Percentiles rank a stretch among this genome's conserved stretches.
These are phyloP conservation scores for Lophochroa leadbeateri DNA, from an alignment of 2,113 vertebrate genomes.

Conservation along the genomic window DNA sequence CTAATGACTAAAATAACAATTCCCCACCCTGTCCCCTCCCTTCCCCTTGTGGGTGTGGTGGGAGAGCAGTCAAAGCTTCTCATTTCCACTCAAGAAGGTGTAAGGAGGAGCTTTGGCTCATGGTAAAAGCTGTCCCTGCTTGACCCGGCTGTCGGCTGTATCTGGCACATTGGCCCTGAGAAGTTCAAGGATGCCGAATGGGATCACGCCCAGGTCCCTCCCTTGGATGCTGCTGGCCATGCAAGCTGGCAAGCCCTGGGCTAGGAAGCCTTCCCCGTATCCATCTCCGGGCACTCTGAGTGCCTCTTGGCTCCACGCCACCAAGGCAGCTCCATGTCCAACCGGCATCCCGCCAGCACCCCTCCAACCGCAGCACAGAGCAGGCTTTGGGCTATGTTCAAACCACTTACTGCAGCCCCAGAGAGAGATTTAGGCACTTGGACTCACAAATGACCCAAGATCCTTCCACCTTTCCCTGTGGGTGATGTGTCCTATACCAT, in stretches of 20 bases:
- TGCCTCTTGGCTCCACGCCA: neutral
- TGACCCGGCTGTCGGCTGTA: constrained; percentile 1
- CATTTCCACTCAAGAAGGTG: constrained; percentile 66
- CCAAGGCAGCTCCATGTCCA: neutral
- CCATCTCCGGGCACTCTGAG: neutral
- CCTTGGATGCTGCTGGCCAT: neutral
- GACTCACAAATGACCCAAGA: neutral
- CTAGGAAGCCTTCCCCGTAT: neutral
- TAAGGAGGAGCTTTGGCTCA: constrained; percentile 61
- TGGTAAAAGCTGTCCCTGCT: constrained; percentile 9
- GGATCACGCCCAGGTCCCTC: neutral
- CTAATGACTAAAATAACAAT: constrained; percentile 63
- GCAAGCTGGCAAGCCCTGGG: neutral
- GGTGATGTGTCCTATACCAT: neutral
- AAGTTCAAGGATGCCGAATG: neutral
- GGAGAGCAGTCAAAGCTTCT: constrained; percentile 38
- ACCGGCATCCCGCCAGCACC: accelerated
- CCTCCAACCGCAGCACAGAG: accelerated
- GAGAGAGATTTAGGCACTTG: neutral
- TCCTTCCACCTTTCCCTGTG: neutral
- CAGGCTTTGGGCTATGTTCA: neutral
- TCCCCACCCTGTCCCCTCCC: constrained; percentile 64
- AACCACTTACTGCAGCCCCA: neutral
- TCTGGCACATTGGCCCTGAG: neutral
- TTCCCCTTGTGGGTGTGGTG: constrained; percentile 64